Percentiles rank a stretch among this genome's conserved stretches.
Conservation (phyloP, 2,113 vertebrate species). For the Leptocoma aspasia region DNA sequence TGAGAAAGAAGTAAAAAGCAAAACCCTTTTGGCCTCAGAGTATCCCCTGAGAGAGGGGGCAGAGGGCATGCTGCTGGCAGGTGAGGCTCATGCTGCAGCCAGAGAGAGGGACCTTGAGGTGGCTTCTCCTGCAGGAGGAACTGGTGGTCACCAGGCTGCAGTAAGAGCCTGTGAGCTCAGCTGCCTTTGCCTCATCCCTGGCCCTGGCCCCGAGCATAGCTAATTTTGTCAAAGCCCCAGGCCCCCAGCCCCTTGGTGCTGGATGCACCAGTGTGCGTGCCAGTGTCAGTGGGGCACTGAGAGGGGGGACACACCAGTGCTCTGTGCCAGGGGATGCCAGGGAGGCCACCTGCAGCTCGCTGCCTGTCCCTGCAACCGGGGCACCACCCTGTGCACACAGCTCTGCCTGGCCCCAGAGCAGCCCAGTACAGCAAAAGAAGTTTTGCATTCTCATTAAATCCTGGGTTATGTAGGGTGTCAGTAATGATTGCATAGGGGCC, state of each 20-base stretch:
- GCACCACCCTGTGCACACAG: background rate
- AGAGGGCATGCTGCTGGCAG: rapidly evolving
- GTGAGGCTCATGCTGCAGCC: background rate
- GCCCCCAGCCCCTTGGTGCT: too few relatives aligned
- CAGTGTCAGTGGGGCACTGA: rapidly evolving
- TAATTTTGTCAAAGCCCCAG: too few relatives aligned
- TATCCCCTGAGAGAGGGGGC: background rate
- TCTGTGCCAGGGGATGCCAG: rapidly evolving
- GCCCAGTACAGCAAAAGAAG: background rate
- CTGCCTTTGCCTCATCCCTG: background rate
- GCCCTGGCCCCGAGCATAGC: background rate
- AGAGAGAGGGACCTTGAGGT: background rate
- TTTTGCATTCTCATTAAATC: background rate
- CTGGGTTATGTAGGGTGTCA: background rate
- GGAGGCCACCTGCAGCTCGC: background rate
- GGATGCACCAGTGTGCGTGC: background rate
- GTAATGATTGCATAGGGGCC: background rate
- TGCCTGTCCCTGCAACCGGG: background rate
- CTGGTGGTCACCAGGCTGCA: background rate
- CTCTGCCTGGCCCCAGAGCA: background rate
- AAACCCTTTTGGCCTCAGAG: background rate
- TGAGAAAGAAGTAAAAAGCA: background rate
- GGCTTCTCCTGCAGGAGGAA: background rate
- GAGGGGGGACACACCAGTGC: too few relatives aligned
- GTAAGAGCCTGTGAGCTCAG: background rate